Evolutionary conservation across 1,140 invertebrate species (phyloP).

Genomic region (Popillia japonica): DNA sequence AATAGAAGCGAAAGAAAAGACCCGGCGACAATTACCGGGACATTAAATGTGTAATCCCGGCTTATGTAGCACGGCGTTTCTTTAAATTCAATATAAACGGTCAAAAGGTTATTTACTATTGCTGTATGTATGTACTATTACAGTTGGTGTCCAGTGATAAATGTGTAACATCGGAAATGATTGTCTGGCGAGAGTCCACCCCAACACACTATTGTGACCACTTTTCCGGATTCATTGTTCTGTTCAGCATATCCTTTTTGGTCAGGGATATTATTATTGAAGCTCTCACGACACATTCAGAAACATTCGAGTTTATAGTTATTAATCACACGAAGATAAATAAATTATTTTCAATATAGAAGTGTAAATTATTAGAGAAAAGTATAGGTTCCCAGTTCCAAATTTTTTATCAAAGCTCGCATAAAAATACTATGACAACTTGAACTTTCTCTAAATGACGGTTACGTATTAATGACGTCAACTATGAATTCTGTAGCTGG

Average conservation of each 20-base stretch:
- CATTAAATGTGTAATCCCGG: slow-evolving; percentile 29
- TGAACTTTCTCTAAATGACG: too few relatives aligned
- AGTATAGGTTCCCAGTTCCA: too few relatives aligned
- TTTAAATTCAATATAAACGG: slow-evolving; percentile 28
- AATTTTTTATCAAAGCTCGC: too few relatives aligned
- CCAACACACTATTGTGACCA: slow-evolving; percentile 13
- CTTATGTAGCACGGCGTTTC: background rate
- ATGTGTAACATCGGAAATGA: slow-evolving; percentile 30
- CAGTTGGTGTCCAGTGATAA: slow-evolving; percentile 6
- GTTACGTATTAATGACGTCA: too few relatives aligned
- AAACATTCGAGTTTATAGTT: too few relatives aligned
- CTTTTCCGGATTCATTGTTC: slow-evolving; percentile 18
- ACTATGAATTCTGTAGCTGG: too few relatives aligned
- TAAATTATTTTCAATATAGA: too few relatives aligned
- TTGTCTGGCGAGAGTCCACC: background rate
- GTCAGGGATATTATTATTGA: background rate
- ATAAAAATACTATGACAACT: too few relatives aligned
- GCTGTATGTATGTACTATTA: too few relatives aligned
- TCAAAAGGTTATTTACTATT: slow-evolving; percentile 19
- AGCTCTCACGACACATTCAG: background rate
- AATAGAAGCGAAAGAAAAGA: slow-evolving; percentile 7
- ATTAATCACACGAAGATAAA: too few relatives aligned
- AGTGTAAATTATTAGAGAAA: too few relatives aligned
- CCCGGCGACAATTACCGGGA: slow-evolving; percentile 24
- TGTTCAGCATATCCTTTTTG: background rate